phyloP scores from a whole-genome alignment of 2,113 vertebrate genomes.

The Zeus faber region DNA sequence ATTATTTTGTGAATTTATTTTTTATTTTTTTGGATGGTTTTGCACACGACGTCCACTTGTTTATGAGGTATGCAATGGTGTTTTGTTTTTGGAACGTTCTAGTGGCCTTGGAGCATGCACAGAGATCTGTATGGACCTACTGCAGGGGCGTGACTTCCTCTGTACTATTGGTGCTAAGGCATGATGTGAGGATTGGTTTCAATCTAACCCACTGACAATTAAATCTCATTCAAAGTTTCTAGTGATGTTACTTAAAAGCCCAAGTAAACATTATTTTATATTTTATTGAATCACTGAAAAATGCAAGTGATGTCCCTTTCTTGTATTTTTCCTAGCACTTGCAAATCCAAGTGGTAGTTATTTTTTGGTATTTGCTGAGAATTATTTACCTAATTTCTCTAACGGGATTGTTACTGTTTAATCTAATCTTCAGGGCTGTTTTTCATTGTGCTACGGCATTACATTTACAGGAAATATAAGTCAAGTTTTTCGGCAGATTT shows the following conservation, averaged over 20 bases:
- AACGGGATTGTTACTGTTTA: background rate
- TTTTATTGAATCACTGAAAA: slow-evolving; percentile 25
- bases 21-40: slow-evolving; percentile 50
- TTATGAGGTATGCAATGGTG: slow-evolving; percentile 62
- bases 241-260: slow-evolving; percentile 46
- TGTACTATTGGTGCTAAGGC: slow-evolving; percentile 69
- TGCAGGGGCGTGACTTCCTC: slow-evolving; percentile 47
- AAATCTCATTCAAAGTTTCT: slow-evolving; percentile 61
- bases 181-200: slow-evolving; percentile 51
- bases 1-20: too few relatives aligned
- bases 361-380: slow-evolving; percentile 44
- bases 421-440: slow-evolving; percentile 59
- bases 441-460: slow-evolving; percentile 55
- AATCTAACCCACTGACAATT: slow-evolving; percentile 38
- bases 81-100: slow-evolving; percentile 62
- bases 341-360: slow-evolving; percentile 35
- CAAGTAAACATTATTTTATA: slow-evolving; percentile 34
- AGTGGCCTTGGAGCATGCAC: slow-evolving; percentile 72
- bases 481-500: slow-evolving; percentile 59
- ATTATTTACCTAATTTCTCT: background rate
- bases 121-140: slow-evolving; percentile 64
- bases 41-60: slow-evolving; percentile 64
- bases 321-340: slow-evolving; percentile 38
- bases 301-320: slow-evolving; percentile 20
- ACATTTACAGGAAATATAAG: slow-evolving; percentile 53